Evolutionary conservation across 2,888 invertebrate genomes (phyloP).

Genomic region (Carabus problematicus): DNA sequence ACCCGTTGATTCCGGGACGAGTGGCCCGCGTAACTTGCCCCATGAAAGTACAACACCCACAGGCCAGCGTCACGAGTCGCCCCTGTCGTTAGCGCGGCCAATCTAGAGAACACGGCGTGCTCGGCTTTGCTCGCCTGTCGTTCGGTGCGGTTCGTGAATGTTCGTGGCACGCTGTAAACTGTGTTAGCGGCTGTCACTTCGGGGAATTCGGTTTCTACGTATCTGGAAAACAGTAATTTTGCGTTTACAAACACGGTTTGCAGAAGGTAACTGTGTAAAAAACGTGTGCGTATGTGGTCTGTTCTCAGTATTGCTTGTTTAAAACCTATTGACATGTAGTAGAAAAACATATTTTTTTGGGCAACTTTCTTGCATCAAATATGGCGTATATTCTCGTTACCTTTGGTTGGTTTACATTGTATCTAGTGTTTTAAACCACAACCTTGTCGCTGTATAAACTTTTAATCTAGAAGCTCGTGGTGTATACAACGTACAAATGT

Average conservation of each 20-base stretch:
- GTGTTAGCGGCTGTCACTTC: constrained; percentile 45
- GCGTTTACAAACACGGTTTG: neutral
- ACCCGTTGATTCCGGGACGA: constrained; percentile 53
- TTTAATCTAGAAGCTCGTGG: too few relatives aligned
- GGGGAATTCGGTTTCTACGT: constrained; percentile 54
- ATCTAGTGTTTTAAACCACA: too few relatives aligned
- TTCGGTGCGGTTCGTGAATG: constrained; percentile 52
- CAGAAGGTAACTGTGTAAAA: too few relatives aligned
- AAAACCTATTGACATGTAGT: too few relatives aligned
- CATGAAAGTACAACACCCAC: constrained; percentile 56
- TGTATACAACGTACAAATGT: too few relatives aligned
- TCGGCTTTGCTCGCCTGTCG: constrained; percentile 54
- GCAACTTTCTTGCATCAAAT: too few relatives aligned
- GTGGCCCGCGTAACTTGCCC: constrained; percentile 54
- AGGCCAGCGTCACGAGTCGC: constrained; percentile 46
- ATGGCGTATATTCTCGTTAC: too few relatives aligned
- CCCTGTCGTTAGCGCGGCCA: constrained; percentile 48
- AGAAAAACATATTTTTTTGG: too few relatives aligned
- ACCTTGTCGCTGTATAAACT: too few relatives aligned
- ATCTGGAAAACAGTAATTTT: constrained; percentile 32
- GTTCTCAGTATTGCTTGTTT: too few relatives aligned
- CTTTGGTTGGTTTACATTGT: too few relatives aligned
- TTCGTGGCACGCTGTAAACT: constrained; percentile 52
- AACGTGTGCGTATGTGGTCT: too few relatives aligned
- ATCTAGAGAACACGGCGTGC: constrained; percentile 50